Conservation (phyloP, 2,113 vertebrate species). For the Syrmaticus mikado region DNA sequence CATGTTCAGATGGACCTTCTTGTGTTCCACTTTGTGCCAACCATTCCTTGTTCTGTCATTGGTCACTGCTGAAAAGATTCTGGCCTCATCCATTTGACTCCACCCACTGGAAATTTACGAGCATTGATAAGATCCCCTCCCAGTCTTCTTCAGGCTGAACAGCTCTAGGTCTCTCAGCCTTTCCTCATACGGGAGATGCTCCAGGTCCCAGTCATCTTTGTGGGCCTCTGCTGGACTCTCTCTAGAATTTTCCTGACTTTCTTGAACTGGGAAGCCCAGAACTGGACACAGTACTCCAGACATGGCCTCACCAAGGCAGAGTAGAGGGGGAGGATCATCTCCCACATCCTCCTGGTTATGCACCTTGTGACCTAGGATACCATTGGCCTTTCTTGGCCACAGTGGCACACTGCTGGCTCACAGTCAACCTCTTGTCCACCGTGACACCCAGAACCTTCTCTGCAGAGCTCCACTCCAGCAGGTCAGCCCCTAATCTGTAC, state of each 20-base stretch:
- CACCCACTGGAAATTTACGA: not conserved
- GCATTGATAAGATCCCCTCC: not conserved
- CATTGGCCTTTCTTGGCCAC: not conserved
- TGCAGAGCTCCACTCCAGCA: not conserved
- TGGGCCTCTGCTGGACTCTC: not conserved
- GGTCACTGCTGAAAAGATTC: no score
- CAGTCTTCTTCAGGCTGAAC: not conserved
- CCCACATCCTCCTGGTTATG: not conserved
- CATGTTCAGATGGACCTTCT: no score
- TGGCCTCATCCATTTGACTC: no score
- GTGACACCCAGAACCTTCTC: not conserved
- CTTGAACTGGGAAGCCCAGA: not conserved
- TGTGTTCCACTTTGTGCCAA: no score
- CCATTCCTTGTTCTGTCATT: no score
- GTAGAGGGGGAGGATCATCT: no score
- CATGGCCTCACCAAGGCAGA: not conserved
- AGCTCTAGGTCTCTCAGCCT: not conserved
- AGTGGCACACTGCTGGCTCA: not conserved
- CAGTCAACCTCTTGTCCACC: not conserved
- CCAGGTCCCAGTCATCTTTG: not conserved
- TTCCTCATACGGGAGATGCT: not conserved
- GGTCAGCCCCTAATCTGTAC: not conserved
- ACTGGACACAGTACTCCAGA: not conserved
- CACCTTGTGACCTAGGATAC: not conserved
- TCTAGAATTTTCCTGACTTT: not conserved